Evolutionary conservation across 2,888 invertebrate species (phyloP), one percentile per base, ranked within the genome.

Genomic region (Cabera pusaria): DNA sequence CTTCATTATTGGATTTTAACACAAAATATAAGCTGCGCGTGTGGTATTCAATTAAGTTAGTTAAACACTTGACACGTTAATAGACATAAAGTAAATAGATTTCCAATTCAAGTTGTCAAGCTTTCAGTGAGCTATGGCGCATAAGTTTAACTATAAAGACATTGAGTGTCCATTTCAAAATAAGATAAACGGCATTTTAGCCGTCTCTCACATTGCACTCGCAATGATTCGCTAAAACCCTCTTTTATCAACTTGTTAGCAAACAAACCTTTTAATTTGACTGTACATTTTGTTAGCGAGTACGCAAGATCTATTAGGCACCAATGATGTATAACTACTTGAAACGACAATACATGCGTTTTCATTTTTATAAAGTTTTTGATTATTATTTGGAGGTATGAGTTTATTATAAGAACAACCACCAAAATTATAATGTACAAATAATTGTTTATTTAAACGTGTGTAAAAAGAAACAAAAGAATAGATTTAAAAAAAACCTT

Each of bases 231-330:
- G 39, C 27, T 42, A 47, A 45, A 44, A 35, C 39, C 31, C 24
- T 44, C 43, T 45, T 51, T 51, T 51, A 49, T 44, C 37, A 43
- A 44, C 48, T 49, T 38, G 46, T 52, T 49, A 45, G 41, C 43
- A 49, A 49, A 52, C 49, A 45, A 25, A 51, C 43, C 28, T 38
- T 48, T 52, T 48, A 44, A 49, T 52, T 45, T 52, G 56, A 49
- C 49, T 56, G 44, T 50, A 39, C 44, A 46, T 50, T 55, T 44
- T 49, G 52, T 56, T 52, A 52, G 49, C 47, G 49, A 49, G 54
- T 49, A 48, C 44, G 50, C 51, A 47, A 56, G 52, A 56, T 55
- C 46, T 61, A 64, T 44, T 54, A 57, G 56, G 44, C 48, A 14
- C 4, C 14, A 14, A 2, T 4, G 3, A 14, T 14, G n/a, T n/a